Percentiles rank a stretch among this genome's conserved stretches.
Conservation (phyloP, 2,113 vertebrate genomes). For the Myotis yumanensis region DNA sequence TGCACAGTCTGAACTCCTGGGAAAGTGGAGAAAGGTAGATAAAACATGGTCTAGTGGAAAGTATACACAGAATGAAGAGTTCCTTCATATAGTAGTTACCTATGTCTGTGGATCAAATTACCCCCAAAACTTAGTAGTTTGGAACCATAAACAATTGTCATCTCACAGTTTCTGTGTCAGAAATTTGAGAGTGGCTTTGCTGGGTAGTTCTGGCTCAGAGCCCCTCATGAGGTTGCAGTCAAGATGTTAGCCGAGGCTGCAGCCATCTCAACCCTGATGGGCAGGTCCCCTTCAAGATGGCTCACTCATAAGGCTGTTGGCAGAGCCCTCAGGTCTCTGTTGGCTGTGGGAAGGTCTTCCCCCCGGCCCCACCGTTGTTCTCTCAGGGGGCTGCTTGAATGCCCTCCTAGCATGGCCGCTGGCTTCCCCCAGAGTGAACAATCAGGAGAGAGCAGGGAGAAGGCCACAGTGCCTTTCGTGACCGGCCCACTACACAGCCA, state of each 20-base stretch:
- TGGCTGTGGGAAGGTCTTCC: not conserved
- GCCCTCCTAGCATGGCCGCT: not conserved
- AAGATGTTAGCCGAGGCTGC: not conserved
- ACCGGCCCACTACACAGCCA: not conserved
- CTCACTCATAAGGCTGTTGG: not conserved
- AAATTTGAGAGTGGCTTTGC: not conserved
- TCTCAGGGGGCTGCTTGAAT: not conserved
- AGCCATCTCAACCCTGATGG: not conserved
- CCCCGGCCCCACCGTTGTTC: not conserved
- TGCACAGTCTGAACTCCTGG: not conserved
- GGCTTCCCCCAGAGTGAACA: not conserved
- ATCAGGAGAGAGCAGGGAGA: not conserved
- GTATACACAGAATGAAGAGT: not conserved
- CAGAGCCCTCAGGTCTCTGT: not conserved
- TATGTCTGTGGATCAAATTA: not conserved
- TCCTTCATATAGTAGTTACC: not conserved
- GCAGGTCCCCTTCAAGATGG: rapidly evolving
- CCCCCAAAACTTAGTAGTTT: not conserved
- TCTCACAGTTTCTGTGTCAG: not conserved
- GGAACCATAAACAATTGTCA: not conserved
- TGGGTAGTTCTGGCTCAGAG: not conserved
- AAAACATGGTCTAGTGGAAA: not conserved
- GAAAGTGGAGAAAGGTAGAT: not conserved
- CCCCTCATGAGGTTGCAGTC: not conserved
- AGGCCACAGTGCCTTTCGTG: not conserved